Evolutionary conservation across 2,888 invertebrate species (phyloP), one percentile per base, ranked within the genome.

Genomic region (Rhamnusium bicolor): DNA sequence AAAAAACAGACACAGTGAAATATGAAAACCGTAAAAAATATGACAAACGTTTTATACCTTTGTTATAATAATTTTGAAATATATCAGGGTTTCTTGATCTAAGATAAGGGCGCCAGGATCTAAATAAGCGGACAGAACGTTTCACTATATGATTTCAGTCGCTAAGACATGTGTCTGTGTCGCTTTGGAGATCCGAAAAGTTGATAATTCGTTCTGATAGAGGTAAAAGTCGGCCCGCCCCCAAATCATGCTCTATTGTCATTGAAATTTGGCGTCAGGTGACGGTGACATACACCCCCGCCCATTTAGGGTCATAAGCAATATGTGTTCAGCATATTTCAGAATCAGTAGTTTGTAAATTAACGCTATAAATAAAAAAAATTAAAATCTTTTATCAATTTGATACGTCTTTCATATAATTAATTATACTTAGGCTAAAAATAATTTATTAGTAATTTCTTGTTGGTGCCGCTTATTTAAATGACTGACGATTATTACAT

Each of bases 1-100:
- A 71, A 74, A 69, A 76, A 73, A 76, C 69, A 71, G 73, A 79
- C 80, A 73, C 79, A 82, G 85, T 87, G 86, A 87, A 86, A 85
- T 86, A 87, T 86, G 86, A 86, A 86, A 86, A 86, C 85, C 86
- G 85, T 86, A 86, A 86, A 86, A 63, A 86, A 86, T 86, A 87
- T 86, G 87, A 86, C 86, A 86, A 86, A 86, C 86, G 84, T 79
- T 78, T 85, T 85, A 84, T 86, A 80, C 81, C 85, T 86, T 86
- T 86, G 84, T 86, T 86, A 79, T 78, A 79, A 84, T 85, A 85
- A 85, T 86, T 86, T 82, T 84, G 84, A 85, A 86, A 86, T 86
- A 85, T 85, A 85, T 85, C 84, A 83, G 83, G 80, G 82, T 80
- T 81, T 79, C 71, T 77, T 82, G 84, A 82, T 82, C 80, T 79